Evolutionary conservation across 2,888 invertebrate species (phyloP), one percentile per base, ranked within the genome.

Genomic region (Trichogramma dendrolimi): DNA sequence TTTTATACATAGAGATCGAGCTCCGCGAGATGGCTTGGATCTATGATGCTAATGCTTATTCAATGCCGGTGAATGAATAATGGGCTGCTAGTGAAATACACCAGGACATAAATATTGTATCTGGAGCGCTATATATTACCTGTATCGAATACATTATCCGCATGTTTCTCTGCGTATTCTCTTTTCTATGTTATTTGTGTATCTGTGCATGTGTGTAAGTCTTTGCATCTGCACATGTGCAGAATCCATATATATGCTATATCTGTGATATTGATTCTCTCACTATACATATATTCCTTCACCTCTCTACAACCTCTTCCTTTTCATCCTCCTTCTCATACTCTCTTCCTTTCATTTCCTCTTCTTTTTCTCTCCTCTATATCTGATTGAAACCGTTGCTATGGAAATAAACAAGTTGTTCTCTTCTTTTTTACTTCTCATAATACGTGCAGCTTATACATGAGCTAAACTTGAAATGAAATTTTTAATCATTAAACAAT

Each of bases 51-150:
- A 76, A 76, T 74, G 75, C 75, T 76, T 76, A 76, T 77, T 77
- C 76, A 75, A 75, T 74, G 75, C 74, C 70, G 70, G 67, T 64
- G 75, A 77, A 77, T 78, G 77, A 78, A 77, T 78, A 77, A 78
- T 77, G 77, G 76, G 73, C 74, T 74, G 76, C 73, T 76, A 73
- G 77, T 74, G 75, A 78, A 78, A 77, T 76, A 76, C 75, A 71
- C 71, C 71, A 69, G 71, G 75, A 73, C 77, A 77, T 77, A 77
- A 77, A 77, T 77, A 77, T 77, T 77, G 77, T 75, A 77, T 77
- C 75, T 76, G 71, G 77, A 77, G 70, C 77, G 74, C 75, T 77
- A 73, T 77, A 76, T 75, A 77, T 77, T 76, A 77, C 73, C 72
- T 71, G 72, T 74, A 75, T 75, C 74, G 74, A 75, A 75, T 75